Evolutionary conservation across 2,113 vertebrate genomes (phyloP).

Genomic region (Callorhinus ursinus): DNA sequence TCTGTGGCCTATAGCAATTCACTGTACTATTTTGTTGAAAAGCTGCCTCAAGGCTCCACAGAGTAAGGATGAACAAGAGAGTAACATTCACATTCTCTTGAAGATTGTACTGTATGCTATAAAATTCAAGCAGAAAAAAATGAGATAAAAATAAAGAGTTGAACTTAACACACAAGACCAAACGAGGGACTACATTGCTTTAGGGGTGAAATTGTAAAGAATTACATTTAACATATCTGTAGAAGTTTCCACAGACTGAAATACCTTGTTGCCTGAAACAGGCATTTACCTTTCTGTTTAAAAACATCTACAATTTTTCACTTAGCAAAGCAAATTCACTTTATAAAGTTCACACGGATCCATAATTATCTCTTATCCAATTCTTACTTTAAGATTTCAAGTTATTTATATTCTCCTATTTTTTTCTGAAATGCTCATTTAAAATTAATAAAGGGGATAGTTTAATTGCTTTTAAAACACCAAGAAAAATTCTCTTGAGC

Average conservation of each 20-base stretch:
- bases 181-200: neutral
- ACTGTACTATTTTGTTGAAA: constrained; percentile 46
- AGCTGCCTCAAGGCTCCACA: constrained; percentile 43
- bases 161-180: constrained; percentile 36
- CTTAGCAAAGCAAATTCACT: neutral
- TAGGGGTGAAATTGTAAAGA: neutral
- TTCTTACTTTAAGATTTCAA: constrained; percentile 23
- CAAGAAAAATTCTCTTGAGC: neutral
- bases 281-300: neutral
- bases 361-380: constrained; percentile 40
- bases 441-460: constrained; percentile 4
- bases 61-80: neutral
- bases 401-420: neutral
- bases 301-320: neutral
- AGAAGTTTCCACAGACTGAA: constrained; percentile 58
- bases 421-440: constrained; percentile 18
- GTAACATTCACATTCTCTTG: neutral
- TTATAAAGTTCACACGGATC: constrained; percentile 32
- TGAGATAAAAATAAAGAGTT: constrained; percentile 36
- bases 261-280: neutral
- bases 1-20: constrained; percentile 52
- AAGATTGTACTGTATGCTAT: neutral
- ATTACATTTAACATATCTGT: constrained; percentile 28
- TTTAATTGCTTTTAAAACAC: constrained; percentile 37
- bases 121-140: constrained; percentile 65